Evolutionary conservation across 1,140 invertebrate species (phyloP).

Genomic region (Bombus breviceps): DNA sequence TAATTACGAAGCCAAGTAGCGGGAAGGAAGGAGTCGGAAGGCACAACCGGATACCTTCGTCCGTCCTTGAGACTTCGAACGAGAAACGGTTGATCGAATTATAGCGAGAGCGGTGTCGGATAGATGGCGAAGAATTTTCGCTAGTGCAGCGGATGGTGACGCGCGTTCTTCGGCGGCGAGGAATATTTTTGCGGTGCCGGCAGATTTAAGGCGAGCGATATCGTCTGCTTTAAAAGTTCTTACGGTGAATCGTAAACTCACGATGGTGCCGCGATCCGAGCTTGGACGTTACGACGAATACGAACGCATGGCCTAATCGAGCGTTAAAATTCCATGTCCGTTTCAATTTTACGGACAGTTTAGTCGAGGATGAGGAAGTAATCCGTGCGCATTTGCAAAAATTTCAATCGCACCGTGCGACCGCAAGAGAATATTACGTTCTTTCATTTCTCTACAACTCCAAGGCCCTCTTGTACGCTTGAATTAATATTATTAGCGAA

Average conservation of each 20-base stretch:
- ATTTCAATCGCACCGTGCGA: background rate
- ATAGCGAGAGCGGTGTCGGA: background rate
- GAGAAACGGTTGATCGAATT: conserved; percentile 32
- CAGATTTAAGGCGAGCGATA: conserved; percentile 52
- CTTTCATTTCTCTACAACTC: too few relatives aligned
- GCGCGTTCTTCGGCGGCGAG: conserved; percentile 31
- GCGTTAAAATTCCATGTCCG: conserved; percentile 43
- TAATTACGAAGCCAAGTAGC: background rate
- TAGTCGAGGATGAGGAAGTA: background rate
- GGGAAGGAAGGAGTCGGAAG: background rate
- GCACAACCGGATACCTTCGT: background rate
- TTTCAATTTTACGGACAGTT: conserved; percentile 35
- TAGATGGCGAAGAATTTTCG: conserved; percentile 1
- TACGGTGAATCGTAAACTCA: conserved; percentile 27
- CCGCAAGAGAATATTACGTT: too few relatives aligned
- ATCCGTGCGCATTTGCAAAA: background rate
- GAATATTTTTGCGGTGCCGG: conserved; percentile 34
- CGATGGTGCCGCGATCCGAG: background rate
- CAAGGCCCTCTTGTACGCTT: too few relatives aligned
- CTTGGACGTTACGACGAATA: background rate
- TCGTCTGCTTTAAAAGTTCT: conserved; percentile 45
- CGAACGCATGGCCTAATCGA: conserved; percentile 27
- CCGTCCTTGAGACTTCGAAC: background rate
- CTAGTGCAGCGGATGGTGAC: background rate
- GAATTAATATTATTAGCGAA: too few relatives aligned